Conservation (phyloP, 2,888 invertebrate species). For the Andricus curvator region DNA sequence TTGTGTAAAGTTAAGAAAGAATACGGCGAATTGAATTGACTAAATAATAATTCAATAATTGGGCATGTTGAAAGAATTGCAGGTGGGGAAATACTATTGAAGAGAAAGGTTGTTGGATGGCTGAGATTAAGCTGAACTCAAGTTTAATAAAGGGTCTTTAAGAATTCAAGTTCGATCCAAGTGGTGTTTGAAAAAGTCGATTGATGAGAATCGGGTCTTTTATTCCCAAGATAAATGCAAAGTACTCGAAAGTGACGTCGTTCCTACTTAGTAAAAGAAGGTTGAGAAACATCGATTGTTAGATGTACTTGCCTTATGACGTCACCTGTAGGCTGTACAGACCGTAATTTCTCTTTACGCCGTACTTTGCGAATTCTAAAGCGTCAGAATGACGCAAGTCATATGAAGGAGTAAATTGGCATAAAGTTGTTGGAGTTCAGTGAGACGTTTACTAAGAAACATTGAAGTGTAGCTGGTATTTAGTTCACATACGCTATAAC, state of each 20-base stretch:
- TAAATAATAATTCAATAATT: no score
- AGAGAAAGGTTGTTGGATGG: background rate
- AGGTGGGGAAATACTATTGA: background rate
- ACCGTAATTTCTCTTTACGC: constrained; percentile 33
- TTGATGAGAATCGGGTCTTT: constrained; percentile 36
- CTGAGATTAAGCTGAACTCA: constrained; percentile 22
- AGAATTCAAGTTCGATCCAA: constrained; percentile 37
- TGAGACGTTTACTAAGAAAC: constrained; percentile 30
- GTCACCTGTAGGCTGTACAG: constrained; percentile 38
- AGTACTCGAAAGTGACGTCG: constrained; percentile 28
- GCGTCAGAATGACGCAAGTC: constrained; percentile 40
- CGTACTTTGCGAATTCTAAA: constrained; percentile 29
- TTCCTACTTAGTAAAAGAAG: constrained; percentile 32
- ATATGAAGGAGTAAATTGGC: constrained; percentile 17
- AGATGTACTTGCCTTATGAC: constrained; percentile 37
- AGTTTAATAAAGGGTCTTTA: constrained; percentile 22
- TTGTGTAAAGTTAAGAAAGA: no score
- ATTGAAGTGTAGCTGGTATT: constrained; percentile 31
- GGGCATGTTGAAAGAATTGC: background rate
- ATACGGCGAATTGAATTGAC: no score
- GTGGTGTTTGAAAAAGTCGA: constrained; percentile 2
- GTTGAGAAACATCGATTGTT: constrained; percentile 36
- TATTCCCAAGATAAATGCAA: constrained; percentile 33
- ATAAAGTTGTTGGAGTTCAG: constrained; percentile 28
- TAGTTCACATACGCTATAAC: constrained; percentile 23